These are phyloP conservation scores for Tortricodes alternella DNA, from an alignment of 2,888 invertebrate species.

Conservation along the genomic window DNA sequence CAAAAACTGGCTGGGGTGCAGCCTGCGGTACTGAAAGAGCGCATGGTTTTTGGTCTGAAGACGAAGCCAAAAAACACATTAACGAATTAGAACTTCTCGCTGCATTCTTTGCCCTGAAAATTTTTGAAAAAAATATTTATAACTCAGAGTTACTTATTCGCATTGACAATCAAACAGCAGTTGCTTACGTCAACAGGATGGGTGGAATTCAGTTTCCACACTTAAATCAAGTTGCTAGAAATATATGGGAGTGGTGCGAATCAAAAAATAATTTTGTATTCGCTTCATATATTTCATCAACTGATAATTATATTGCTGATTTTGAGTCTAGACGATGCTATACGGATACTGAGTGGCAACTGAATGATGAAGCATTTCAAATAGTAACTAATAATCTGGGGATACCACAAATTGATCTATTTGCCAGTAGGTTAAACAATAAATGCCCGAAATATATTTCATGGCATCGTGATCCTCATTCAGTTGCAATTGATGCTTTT, in stretches of 20 bases:
- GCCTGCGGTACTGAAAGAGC: background rate
- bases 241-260: background rate
- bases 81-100: slow-evolving; percentile 4
- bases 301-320: background rate
- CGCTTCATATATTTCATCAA: slow-evolving; percentile 5
- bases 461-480: background rate
- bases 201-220: background rate
- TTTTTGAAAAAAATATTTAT: background rate
- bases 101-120: background rate
- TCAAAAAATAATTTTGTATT: slow-evolving; percentile 1
- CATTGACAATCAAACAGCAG: background rate
- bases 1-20: background rate
- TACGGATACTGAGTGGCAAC: slow-evolving; percentile 4
- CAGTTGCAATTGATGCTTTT: background rate
- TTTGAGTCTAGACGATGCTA: slow-evolving; percentile 1
- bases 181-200: background rate
- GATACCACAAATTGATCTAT: background rate
- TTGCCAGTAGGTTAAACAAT: background rate
- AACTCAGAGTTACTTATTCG: background rate
- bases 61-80: background rate
- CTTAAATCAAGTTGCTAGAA: slow-evolving; percentile 1
- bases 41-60: background rate
- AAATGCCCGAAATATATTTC: background rate
- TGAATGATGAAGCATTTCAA: background rate
- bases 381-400: background rate